Evolutionary conservation across 2,888 invertebrate genomes (phyloP).

Genomic region (Malthinus flaveolus): DNA sequence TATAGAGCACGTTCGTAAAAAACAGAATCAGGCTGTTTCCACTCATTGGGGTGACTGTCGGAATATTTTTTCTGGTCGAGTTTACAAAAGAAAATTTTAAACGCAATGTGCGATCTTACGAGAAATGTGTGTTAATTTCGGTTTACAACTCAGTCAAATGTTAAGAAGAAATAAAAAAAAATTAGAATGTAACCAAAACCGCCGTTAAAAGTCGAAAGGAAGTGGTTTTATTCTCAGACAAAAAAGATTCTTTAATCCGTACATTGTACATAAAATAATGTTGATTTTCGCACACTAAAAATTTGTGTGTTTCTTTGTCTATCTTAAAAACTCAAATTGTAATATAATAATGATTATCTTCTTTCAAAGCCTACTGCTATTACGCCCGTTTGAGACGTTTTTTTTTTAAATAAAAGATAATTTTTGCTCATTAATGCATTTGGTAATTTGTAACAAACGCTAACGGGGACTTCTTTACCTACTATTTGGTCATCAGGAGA

Average conservation of each 20-base stretch:
- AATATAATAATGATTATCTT: slow-evolving; percentile 3
- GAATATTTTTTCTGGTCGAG: too few relatives aligned
- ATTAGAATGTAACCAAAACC: slow-evolving; percentile 8
- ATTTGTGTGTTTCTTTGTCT: not conserved
- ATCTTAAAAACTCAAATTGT: slow-evolving; percentile 5
- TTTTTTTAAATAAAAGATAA: not conserved
- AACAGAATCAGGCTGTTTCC: too few relatives aligned
- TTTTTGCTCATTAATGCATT: too few relatives aligned
- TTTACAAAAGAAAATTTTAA: too few relatives aligned
- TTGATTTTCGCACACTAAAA: slow-evolving; percentile 3
- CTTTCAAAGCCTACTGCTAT: not conserved
- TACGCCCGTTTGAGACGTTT: not conserved
- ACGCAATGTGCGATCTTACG: too few relatives aligned
- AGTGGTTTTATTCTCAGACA: slow-evolving; percentile 32
- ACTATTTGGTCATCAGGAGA: slow-evolving; percentile 15
- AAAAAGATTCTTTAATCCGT: slow-evolving; percentile 28
- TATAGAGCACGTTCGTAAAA: too few relatives aligned
- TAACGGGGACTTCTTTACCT: slow-evolving; percentile 10
- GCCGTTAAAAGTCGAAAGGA: slow-evolving; percentile 25
- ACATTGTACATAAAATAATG: slow-evolving; percentile 20
- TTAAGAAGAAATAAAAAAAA: not conserved
- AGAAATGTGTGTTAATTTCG: too few relatives aligned
- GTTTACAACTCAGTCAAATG: too few relatives aligned
- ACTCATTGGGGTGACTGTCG: too few relatives aligned
- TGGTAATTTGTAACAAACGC: slow-evolving; percentile 4